A percentile compares a stretch with the other conserved stretches of the same genome.
phyloP scores from a whole-genome alignment of 2,888 invertebrate species.

The Xylota sylvarum region DNA sequence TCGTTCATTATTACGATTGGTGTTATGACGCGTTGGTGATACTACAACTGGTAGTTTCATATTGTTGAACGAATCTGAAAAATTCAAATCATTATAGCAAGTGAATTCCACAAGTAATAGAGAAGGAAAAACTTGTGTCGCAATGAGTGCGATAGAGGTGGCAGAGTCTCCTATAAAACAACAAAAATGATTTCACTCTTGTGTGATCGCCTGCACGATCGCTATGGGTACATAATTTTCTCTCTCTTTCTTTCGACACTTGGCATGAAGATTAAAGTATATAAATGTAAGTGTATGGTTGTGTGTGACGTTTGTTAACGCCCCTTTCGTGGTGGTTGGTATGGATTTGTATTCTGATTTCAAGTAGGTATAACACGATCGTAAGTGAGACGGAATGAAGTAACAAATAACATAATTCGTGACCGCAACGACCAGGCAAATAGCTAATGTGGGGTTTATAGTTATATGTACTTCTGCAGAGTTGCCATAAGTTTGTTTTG shows the following conservation, averaged over 20 bases:
- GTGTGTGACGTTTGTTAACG: slow-evolving; percentile 36
- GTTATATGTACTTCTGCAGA: slow-evolving; percentile 31
- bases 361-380: slow-evolving; percentile 6
- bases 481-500: slow-evolving; percentile 25
- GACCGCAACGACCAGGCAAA: slow-evolving; percentile 36
- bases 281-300: slow-evolving; percentile 2
- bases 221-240: background rate
- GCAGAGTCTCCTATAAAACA: slow-evolving; percentile 47
- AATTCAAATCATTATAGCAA: slow-evolving; percentile 69
- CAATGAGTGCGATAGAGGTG: background rate
- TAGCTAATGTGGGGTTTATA: slow-evolving; percentile 25
- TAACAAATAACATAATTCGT: slow-evolving; percentile 21
- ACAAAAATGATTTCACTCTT: slow-evolving; percentile 7
- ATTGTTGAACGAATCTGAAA: slow-evolving; percentile 62
- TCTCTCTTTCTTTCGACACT: slow-evolving; percentile 22
- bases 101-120: slow-evolving; percentile 34
- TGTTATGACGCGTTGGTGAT: slow-evolving; percentile 60
- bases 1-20: slow-evolving; percentile 33
- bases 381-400: slow-evolving; percentile 26
- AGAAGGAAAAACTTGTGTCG: background rate
- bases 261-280: background rate
- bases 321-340: slow-evolving; percentile 38
- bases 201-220: slow-evolving; percentile 30
- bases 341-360: background rate
- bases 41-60: slow-evolving; percentile 70